phyloP scores from a whole-genome alignment of 2,888 invertebrate genomes.

The Acronicta psi region DNA sequence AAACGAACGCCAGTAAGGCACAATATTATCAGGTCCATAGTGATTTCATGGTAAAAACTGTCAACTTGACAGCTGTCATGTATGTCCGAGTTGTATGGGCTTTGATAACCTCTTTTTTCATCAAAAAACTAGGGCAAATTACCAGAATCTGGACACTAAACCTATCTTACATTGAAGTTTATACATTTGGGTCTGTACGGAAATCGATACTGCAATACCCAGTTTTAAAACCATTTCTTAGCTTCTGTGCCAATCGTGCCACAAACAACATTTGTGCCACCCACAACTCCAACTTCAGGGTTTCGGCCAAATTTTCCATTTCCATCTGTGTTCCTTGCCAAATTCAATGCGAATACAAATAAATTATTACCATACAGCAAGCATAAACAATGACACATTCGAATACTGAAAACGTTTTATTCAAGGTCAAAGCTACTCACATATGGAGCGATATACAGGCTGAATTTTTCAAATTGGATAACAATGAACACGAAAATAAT shows the following conservation, averaged over 20 bases:
- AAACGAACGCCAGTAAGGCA: no score
- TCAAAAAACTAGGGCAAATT: no score
- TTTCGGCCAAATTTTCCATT: not conserved
- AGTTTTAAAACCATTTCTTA: not conserved
- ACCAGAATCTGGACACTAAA: no score
- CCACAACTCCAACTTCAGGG: not conserved
- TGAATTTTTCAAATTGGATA: constrained; percentile 2
- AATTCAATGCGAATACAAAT: constrained; percentile 28
- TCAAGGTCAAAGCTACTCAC: constrained; percentile 22
- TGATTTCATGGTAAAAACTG: no score
- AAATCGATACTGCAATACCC: no score
- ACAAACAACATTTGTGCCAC: not conserved
- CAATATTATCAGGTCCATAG: no score
- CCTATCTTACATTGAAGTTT: no score
- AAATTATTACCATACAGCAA: constrained; percentile 26
- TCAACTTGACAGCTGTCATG: no score
- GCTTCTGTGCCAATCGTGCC: not conserved
- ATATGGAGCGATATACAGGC: not conserved
- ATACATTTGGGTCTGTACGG: no score
- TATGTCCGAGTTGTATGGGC: no score
- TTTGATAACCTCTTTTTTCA: no score
- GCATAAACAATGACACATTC: constrained; percentile 22
- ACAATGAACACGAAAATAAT: no score
- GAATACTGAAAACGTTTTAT: constrained; percentile 13
- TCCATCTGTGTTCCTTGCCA: constrained; percentile 20